phyloP scores from a whole-genome alignment of 2,888 invertebrate genomes.

The Parthenolecanium corni region DNA sequence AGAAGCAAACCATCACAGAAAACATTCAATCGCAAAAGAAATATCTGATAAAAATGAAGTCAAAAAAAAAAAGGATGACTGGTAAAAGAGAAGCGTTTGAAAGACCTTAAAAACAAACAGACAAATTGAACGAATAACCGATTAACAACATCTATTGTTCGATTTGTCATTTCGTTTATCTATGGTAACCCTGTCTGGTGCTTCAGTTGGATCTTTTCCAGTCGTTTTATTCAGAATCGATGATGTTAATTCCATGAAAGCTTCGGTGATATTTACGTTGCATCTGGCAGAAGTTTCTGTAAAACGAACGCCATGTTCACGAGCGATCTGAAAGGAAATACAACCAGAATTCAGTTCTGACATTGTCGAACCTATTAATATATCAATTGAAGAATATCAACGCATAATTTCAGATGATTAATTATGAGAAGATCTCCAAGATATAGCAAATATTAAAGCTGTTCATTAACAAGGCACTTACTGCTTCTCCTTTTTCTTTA shows the following conservation, averaged over 20 bases:
- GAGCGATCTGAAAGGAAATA: constrained; percentile 60
- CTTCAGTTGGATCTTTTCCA: constrained; percentile 66
- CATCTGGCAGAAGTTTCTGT: constrained; percentile 98
- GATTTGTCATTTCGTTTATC: constrained; percentile 57
- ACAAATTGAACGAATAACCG: constrained; percentile 1
- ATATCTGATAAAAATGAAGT: constrained; percentile 16
- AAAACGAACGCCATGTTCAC: constrained; percentile 89
- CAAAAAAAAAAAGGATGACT: constrained; percentile 14
- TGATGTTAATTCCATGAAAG: constrained; percentile 88
- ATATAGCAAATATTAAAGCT: no score
- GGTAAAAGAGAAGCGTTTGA: constrained; percentile 23
- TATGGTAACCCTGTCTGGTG: constrained; percentile 55
- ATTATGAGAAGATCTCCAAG: no score
- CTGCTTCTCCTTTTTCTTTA: constrained; percentile 84
- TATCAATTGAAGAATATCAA: neutral
- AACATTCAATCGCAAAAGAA: neutral
- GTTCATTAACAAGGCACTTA: no score
- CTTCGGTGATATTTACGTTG: constrained; percentile 90
- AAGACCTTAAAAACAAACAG: constrained; percentile 16
- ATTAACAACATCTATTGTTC: constrained; percentile 50
- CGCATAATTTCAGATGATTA: neutral
- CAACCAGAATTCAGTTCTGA: neutral
- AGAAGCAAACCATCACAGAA: constrained; percentile 8
- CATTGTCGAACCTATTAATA: neutral
- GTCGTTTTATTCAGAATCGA: constrained; percentile 87